A percentile compares a stretch with the other conserved stretches of the same genome.
phyloP scores from a whole-genome alignment of 2,888 invertebrate genomes.

The Neocrepidodera transversa region DNA sequence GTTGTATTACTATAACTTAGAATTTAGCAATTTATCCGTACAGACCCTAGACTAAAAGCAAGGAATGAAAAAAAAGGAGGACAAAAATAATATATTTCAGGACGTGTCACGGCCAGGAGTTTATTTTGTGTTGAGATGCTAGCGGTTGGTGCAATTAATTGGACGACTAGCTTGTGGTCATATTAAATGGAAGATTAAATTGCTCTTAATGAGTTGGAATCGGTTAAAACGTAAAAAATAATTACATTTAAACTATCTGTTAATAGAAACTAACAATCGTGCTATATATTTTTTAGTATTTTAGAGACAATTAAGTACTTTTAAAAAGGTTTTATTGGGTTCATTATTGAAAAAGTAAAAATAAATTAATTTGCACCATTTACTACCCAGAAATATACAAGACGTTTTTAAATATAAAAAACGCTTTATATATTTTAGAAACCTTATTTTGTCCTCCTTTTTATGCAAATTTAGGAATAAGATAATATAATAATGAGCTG shows the following conservation, averaged over 20 bases:
- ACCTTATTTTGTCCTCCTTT: no score
- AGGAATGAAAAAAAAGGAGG: constrained; percentile 11
- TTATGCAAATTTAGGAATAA: no score
- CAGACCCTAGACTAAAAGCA: constrained; percentile 5
- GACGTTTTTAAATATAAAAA: no score
- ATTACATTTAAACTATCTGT: constrained; percentile 2
- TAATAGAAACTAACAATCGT: background rate
- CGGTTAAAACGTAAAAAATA: constrained; percentile 1
- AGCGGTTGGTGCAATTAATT: constrained; percentile 19
- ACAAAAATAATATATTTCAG: constrained; percentile 29
- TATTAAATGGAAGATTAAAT: constrained; percentile 18
- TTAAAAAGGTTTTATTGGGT: no score
- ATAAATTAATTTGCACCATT: no score
- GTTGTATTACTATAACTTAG: no score
- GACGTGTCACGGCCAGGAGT: constrained; percentile 26
- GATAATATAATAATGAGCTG: no score
- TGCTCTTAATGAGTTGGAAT: constrained; percentile 4
- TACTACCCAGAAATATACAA: no score
- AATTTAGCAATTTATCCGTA: no score
- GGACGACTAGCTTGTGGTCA: constrained; percentile 14
- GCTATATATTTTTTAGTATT: no score
- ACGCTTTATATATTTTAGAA: no score
- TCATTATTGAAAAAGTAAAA: no score
- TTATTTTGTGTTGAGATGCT: constrained; percentile 14
- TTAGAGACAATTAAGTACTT: background rate